phyloP scores from a whole-genome alignment of 2,797 vertebrate genomes.

The Prionace glauca region DNA sequence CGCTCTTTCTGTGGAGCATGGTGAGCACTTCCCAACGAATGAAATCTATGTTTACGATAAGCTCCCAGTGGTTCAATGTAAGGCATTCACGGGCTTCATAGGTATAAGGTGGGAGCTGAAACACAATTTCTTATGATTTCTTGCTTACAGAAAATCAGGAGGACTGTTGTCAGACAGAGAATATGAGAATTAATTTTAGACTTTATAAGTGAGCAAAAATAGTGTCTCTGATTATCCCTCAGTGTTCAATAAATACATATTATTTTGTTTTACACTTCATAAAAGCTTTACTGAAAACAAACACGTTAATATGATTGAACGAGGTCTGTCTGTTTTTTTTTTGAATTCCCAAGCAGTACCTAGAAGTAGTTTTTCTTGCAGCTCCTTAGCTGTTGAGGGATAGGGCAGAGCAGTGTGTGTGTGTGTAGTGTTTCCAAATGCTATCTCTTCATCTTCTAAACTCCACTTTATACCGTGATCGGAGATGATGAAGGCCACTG shows the following conservation, averaged over 20 bases:
- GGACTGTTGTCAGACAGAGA: conserved; percentile 41
- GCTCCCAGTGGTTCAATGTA: not conserved
- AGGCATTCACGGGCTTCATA: not conserved
- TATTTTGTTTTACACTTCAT: conserved; percentile 58
- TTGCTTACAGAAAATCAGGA: conserved; percentile 17
- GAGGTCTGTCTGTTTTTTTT: not conserved
- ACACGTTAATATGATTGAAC: conserved; percentile 11
- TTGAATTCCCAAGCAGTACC: not conserved
- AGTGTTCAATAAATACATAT: conserved; percentile 55
- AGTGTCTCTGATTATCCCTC: conserved; percentile 55
- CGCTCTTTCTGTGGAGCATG: not conserved
- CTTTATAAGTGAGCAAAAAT: conserved; percentile 56
- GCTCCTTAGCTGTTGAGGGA: not conserved
- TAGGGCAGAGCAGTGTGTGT: not conserved
- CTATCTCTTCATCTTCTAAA: not conserved
- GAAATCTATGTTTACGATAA: not conserved
- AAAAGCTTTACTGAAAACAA: conserved; percentile 50
- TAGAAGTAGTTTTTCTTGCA: not conserved
- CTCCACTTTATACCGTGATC: not conserved
- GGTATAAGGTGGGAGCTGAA: not conserved
- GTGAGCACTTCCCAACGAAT: not conserved
- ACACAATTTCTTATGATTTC: not conserved
- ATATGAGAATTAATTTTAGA: conserved; percentile 54
- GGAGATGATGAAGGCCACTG: not conserved
- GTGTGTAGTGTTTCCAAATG: not conserved